Percentiles rank a stretch among this genome's conserved stretches.
phyloP scores from a whole-genome alignment of 2,888 invertebrate genomes.

The Thysanoteuthis rhombus region DNA sequence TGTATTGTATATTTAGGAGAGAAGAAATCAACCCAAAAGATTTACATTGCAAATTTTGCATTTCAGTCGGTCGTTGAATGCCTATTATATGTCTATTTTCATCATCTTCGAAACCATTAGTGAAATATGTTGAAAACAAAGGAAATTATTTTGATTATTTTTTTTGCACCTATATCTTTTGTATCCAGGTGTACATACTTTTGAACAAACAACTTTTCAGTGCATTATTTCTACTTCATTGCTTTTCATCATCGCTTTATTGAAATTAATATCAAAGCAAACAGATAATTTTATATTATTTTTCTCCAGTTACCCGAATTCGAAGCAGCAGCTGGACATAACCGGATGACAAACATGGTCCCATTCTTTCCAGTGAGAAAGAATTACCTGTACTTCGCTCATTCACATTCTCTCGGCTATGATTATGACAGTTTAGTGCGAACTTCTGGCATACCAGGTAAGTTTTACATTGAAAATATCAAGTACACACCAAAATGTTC shows the following conservation, averaged over 20 bases:
- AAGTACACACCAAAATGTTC: not conserved
- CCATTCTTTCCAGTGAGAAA: conserved; percentile 37
- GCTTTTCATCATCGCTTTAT: not conserved
- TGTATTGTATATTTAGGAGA: not conserved
- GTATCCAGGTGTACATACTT: too few species aligned
- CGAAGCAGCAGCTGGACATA: conserved; percentile 36
- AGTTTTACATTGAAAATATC: not conserved
- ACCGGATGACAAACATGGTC: conserved; percentile 36
- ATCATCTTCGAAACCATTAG: too few species aligned
- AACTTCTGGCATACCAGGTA: not conserved
- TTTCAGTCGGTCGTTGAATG: too few species aligned
- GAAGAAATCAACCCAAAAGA: not conserved
- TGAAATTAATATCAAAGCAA: too few species aligned
- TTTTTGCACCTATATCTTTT: too few species aligned
- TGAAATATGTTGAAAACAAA: too few species aligned
- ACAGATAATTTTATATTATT: not conserved
- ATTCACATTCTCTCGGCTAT: conserved; percentile 36
- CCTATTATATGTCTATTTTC: too few species aligned
- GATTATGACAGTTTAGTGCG: conserved; percentile 32
- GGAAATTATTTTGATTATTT: too few species aligned
- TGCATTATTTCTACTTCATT: not conserved
- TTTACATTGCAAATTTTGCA: too few species aligned
- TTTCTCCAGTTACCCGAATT: conserved; percentile 34
- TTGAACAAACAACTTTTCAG: not conserved
- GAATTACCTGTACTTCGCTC: conserved; percentile 25